Conservation (phyloP, 2,113 vertebrate genomes). For the Hemicordylus capensis region DNA sequence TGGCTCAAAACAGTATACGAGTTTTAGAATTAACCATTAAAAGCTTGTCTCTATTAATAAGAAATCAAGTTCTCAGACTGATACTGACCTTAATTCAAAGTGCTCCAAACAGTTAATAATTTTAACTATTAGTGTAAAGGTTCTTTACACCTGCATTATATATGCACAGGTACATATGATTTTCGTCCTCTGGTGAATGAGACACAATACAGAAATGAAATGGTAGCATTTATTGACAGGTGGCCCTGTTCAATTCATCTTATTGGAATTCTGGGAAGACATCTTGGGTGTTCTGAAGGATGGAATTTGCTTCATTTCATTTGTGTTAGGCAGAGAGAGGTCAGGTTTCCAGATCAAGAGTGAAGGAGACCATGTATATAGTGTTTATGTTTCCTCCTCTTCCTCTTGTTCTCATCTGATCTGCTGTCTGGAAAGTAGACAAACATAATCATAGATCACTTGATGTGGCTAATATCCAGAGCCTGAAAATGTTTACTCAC, state of each 20-base stretch:
- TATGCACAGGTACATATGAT: too few relatives aligned
- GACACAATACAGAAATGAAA: background rate
- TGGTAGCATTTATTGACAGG: constrained; percentile 5
- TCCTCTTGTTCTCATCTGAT: background rate
- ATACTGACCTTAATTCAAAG: background rate
- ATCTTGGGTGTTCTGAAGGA: background rate
- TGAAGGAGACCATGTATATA: background rate
- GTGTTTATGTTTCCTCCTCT: background rate
- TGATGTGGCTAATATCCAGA: background rate
- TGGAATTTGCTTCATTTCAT: background rate
- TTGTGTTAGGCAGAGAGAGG: background rate
- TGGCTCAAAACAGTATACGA: background rate
- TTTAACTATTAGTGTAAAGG: too few relatives aligned
- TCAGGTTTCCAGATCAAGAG: background rate
- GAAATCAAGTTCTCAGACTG: background rate
- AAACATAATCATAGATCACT: background rate
- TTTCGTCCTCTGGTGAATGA: constrained; percentile 39
- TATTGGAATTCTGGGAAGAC: background rate
- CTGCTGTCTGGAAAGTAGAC: background rate
- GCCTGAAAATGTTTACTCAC: background rate
- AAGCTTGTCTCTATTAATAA: background rate
- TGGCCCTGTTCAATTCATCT: background rate
- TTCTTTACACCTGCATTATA: too few relatives aligned
- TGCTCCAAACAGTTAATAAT: background rate
- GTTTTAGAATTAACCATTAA: background rate